phyloP scores from a whole-genome alignment of 2,113 vertebrate genomes.

The Sterna hirundo region DNA sequence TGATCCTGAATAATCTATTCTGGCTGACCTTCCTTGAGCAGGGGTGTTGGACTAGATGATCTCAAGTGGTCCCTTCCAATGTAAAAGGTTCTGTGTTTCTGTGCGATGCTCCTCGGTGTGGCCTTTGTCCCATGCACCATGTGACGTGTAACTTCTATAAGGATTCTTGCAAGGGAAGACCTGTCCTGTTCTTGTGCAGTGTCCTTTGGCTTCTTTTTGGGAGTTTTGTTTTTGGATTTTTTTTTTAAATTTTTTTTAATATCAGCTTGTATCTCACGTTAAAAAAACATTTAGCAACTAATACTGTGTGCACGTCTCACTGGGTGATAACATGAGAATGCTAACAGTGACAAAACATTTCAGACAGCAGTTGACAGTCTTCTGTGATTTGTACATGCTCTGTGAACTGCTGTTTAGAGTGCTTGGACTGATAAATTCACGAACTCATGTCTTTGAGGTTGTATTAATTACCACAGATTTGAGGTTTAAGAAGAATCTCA shows the following conservation, averaged over 20 bases:
- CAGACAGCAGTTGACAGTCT: neutral
- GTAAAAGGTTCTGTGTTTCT: neutral
- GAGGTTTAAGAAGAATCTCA: neutral
- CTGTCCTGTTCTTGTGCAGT: neutral
- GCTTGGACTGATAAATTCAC: neutral
- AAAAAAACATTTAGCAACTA: neutral
- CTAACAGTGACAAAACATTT: neutral
- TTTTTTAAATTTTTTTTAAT: neutral
- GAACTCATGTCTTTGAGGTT: neutral
- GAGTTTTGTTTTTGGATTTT: neutral
- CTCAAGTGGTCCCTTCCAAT: neutral
- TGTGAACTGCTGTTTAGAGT: neutral
- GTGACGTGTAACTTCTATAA: neutral
- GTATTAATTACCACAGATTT: neutral
- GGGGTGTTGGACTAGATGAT: neutral
- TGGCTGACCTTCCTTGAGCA: neutral
- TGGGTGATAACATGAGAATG: neutral
- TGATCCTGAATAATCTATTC: neutral
- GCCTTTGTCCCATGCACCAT: neutral
- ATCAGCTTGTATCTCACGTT: neutral
- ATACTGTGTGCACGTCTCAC: neutral
- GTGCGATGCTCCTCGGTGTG: neutral
- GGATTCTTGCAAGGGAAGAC: neutral
- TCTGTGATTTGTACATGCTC: neutral
- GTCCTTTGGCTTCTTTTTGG: neutral